These are phyloP conservation scores for Nestor notabilis DNA, from an alignment of 2,113 vertebrate species.

Conservation along the genomic window DNA sequence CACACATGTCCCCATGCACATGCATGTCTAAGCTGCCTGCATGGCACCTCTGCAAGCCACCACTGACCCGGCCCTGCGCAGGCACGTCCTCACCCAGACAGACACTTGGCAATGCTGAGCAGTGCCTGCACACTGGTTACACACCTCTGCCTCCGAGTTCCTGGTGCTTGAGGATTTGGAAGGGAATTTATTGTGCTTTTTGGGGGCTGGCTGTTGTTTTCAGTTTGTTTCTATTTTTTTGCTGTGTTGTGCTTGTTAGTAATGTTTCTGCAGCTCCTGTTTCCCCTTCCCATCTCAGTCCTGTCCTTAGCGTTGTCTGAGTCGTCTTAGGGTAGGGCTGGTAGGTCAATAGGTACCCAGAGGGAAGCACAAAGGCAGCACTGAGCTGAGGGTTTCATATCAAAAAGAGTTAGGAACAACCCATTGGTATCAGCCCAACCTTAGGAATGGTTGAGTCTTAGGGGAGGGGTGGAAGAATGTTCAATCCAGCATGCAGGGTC, in stretches of 20 bases:
- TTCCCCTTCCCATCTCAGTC: conserved; percentile 12
- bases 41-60: conserved; percentile 17
- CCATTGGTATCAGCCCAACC: accelerated
- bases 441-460: neutral
- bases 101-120: neutral
- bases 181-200: conserved; percentile 31
- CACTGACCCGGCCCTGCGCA: accelerated
- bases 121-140: neutral
- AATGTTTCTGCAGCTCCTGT: conserved; percentile 54
- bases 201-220: conserved; percentile 47
- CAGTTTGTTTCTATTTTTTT: conserved; percentile 35
- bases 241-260: conserved; percentile 47
- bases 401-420: neutral
- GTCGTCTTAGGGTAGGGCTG: neutral
- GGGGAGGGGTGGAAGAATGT: neutral
- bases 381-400: neutral
- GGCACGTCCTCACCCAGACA: accelerated
- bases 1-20: neutral
- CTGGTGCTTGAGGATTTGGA: conserved; percentile 7
- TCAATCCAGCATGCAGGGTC: neutral
- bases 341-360: neutral
- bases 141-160: neutral
- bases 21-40: conserved; percentile 21
- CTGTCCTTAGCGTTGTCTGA: conserved; percentile 28
- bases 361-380: neutral